These are phyloP conservation scores for Euproctis similis DNA, from an alignment of 2,888 invertebrate genomes.

Conservation along the genomic window DNA sequence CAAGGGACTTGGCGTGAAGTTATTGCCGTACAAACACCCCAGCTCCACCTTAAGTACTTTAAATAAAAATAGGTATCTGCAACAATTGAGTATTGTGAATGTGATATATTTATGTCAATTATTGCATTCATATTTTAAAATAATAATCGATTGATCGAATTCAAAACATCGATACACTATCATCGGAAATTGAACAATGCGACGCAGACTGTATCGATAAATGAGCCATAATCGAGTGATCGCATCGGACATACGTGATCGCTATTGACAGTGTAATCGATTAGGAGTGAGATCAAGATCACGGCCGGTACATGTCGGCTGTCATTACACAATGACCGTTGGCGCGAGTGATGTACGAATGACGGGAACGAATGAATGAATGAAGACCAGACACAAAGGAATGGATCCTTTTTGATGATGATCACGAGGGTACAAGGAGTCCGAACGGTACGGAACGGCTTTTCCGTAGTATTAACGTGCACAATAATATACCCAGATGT, in stretches of 20 bases:
- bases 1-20: too few species aligned
- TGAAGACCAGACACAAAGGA: too few species aligned
- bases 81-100: too few species aligned
- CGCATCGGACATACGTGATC: conserved; percentile 30
- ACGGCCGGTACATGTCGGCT: conserved; percentile 38
- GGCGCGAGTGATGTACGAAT: conserved; percentile 16
- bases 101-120: too few species aligned
- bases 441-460: too few species aligned
- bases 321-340: conserved; percentile 28
- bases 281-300: conserved; percentile 53
- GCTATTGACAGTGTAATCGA: conserved; percentile 40
- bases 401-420: too few species aligned
- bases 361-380: conserved; percentile 10
- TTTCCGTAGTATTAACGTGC: too few species aligned
- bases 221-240: conserved; percentile 27
- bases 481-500: too few species aligned
- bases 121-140: background rate
- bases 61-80: too few species aligned
- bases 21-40: too few species aligned
- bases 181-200: conserved; percentile 20
- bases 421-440: too few species aligned
- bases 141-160: conserved; percentile 9
- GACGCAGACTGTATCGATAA: conserved; percentile 20
- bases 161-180: conserved; percentile 18
- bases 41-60: too few species aligned